Conservation (phyloP, 2,113 vertebrate genomes). For the Bambusicola thoracicus region DNA sequence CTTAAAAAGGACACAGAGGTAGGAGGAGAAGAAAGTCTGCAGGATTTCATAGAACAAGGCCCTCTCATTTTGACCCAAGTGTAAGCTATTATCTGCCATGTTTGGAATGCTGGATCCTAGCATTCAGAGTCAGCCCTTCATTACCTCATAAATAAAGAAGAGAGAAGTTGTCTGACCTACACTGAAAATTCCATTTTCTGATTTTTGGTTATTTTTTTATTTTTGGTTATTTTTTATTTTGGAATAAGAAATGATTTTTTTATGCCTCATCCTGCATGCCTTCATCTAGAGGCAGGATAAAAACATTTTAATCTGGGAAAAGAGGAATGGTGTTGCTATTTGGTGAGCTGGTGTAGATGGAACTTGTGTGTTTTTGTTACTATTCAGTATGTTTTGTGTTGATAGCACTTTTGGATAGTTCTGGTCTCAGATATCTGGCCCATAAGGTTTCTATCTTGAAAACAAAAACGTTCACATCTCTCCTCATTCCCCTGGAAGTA, state of each 20-base stretch:
- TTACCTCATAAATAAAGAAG: background rate
- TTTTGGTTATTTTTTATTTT: background rate
- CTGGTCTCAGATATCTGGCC: background rate
- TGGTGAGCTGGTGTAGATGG: background rate
- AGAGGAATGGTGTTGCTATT: background rate
- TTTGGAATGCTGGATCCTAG: background rate
- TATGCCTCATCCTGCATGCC: background rate
- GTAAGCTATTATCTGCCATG: background rate
- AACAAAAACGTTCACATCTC: background rate
- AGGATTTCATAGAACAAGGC: background rate
- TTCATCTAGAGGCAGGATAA: background rate
- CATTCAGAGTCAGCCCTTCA: background rate
- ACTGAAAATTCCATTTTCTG: background rate
- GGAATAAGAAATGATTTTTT: background rate
- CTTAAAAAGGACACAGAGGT: background rate
- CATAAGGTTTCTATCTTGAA: background rate
- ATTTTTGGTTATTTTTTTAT: background rate
- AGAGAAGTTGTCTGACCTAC: background rate
- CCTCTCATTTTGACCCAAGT: background rate
- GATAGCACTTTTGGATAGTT: background rate
- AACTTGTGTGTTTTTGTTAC: background rate
- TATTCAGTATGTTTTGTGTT: fast-evolving
- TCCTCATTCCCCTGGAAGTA: background rate
- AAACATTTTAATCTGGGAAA: background rate
- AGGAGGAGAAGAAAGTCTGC: background rate